Percentiles rank a stretch among this genome's conserved stretches.
Conservation (phyloP, 2,113 vertebrate genomes). For the Lates calcarifer region DNA sequence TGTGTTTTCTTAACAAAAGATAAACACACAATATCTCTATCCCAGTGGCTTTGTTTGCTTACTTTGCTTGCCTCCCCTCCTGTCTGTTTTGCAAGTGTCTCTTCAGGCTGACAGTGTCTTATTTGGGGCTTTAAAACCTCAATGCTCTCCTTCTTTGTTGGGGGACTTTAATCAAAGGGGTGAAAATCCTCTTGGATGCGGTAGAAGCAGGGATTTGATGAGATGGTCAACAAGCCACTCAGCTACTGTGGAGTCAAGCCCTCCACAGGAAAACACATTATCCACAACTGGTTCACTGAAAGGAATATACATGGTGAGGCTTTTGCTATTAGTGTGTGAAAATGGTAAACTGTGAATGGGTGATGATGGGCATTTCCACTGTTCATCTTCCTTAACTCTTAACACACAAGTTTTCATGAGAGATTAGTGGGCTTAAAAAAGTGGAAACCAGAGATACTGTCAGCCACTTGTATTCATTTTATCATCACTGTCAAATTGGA, state of each 20-base stretch:
- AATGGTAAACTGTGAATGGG: neutral
- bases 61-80: slow-evolving; percentile 44
- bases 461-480: no score
- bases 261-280: slow-evolving; percentile 24
- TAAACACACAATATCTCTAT: slow-evolving; percentile 64
- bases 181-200: slow-evolving; percentile 68
- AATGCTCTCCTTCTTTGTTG: slow-evolving; percentile 53
- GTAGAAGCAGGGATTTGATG: slow-evolving; percentile 47
- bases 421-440: no score
- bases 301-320: neutral
- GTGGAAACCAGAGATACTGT: no score
- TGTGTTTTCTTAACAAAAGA: slow-evolving; percentile 68
- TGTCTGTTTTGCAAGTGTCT: slow-evolving; percentile 53
- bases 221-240: slow-evolving; percentile 57
- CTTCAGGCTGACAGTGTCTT: slow-evolving; percentile 55
- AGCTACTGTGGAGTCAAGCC: slow-evolving; percentile 27
- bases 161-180: slow-evolving; percentile 28
- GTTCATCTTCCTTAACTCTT: neutral
- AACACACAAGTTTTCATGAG: no score
- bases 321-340: neutral
- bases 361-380: neutral
- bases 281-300: neutral
- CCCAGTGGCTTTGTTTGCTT: slow-evolving; percentile 71
- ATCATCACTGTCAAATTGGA: no score
- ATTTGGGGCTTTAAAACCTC: slow-evolving; percentile 40